Evolutionary conservation across 2,797 vertebrate genomes (phyloP), one percentile per base, ranked within the genome.

Genomic region (Pteronotus mesoamericanus): DNA sequence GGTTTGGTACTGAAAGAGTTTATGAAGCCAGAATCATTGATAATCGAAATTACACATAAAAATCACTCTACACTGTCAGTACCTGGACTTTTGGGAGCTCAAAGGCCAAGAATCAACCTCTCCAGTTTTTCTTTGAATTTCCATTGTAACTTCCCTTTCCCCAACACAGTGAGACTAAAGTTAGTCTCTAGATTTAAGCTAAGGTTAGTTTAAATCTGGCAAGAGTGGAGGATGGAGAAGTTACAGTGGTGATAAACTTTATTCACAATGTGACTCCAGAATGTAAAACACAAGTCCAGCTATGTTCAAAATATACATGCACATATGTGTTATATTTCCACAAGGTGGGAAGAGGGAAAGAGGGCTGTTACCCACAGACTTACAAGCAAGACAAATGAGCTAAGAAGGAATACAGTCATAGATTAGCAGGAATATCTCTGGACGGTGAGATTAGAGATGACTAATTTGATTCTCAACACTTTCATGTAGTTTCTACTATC

Each of bases 201-300:
- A 89, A 80, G 39, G 53, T 29, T 59, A 69, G 72, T 80, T 94
- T 71, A 93, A 91, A 86, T 48, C 64, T n/a, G 29, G 69, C 34
- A 87, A 46, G 39, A 64, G n/a, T 80, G 66, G 69, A 55, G n/a
- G 29, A 7, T 37, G 5, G 51, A 24, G 22, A 74, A 79, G 75
- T 86, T 90, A 75, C 57, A 86, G 4, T 55, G 55, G n/a, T 66
- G 46, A 69, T 42, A 68, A 77, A 91, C 75, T 68, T 48, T 32
- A 86, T 55, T 71, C 83, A 66, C 15, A 37, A 26, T 44, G 78
- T 55, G 88, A 89, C 29, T 94, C 15, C 19, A 32, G 57, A 37
- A 85, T 84, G 51, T 75, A 94, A 94, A 96, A 91, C 87, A 87
- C 75, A 93, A 61, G 18, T 84, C 53, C 48, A 69, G 32, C 37